Evolutionary conservation across 2,797 vertebrate species (phyloP).

Genomic region (Anabacerthia variegaticeps): DNA sequence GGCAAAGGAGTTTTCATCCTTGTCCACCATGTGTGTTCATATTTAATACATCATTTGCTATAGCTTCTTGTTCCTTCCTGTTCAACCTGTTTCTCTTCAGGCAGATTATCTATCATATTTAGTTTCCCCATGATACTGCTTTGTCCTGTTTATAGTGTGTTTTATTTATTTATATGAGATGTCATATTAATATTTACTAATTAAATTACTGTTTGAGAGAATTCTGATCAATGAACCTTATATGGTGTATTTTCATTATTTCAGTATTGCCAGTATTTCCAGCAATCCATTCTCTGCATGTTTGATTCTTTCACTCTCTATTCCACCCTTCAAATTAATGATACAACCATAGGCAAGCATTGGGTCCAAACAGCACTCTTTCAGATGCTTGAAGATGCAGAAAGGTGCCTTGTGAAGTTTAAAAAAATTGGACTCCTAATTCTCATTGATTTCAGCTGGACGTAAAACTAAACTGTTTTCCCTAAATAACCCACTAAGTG

Average conservation of each 20-base stretch:
- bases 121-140: not conserved
- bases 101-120: not conserved
- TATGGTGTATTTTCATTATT: not conserved
- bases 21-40: not conserved
- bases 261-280: not conserved
- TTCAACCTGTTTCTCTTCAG: not conserved
- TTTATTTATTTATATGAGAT: not conserved
- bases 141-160: not conserved
- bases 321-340: slow-evolving; percentile 24
- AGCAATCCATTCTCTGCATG: not conserved
- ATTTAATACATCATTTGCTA: not conserved
- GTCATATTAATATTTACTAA: not conserved
- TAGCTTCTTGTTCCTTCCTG: not conserved
- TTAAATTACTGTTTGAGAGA: not conserved
- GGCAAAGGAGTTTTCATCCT: not conserved
- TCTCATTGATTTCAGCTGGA: not conserved
- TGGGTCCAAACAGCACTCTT: not conserved
- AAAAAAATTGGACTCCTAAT: not conserved
- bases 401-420: not conserved
- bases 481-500: not conserved
- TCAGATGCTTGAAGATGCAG: not conserved
- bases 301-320: slow-evolving; percentile 39
- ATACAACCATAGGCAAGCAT: slow-evolving; percentile 27
- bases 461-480: not conserved
- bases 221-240: not conserved